Conservation (phyloP, 2,797 vertebrate genomes). For the Pangasius djambal region DNA sequence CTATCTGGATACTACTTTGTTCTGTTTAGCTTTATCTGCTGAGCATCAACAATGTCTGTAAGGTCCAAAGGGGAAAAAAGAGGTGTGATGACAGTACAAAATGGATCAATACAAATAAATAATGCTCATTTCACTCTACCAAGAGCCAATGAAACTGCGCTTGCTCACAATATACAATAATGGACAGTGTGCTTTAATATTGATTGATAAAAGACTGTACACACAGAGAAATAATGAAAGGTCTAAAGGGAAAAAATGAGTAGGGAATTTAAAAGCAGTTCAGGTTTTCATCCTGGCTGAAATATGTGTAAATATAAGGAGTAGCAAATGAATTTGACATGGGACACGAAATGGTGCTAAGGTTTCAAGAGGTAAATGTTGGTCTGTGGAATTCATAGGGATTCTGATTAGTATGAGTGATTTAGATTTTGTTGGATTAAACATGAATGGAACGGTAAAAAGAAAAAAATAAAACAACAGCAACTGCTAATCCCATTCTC, state of each 20-base stretch:
- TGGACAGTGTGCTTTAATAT: neutral
- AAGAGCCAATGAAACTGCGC: neutral
- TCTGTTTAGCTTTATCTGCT: neutral
- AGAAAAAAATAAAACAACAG: neutral
- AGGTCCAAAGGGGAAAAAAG: neutral
- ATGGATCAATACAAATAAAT: slow-evolving; percentile 9
- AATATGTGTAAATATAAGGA: neutral
- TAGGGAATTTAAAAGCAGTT: neutral
- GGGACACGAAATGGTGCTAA: neutral
- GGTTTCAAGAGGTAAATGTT: neutral
- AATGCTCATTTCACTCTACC: neutral
- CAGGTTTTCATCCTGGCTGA: neutral
- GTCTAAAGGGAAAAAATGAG: neutral
- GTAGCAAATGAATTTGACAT: neutral
- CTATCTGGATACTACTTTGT: neutral
- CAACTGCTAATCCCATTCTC: neutral
- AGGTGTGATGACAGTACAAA: neutral
- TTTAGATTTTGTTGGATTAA: neutral
- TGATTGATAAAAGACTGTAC: neutral
- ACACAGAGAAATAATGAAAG: neutral
- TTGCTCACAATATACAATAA: slow-evolving; percentile 15
- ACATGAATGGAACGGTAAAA: neutral
- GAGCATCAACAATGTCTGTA: neutral
- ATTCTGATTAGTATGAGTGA: neutral
- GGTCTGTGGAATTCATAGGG: neutral